Percentiles rank a stretch among this genome's conserved stretches.
Conservation (phyloP, 2,797 vertebrate species). For the Gobio occitaniae region DNA sequence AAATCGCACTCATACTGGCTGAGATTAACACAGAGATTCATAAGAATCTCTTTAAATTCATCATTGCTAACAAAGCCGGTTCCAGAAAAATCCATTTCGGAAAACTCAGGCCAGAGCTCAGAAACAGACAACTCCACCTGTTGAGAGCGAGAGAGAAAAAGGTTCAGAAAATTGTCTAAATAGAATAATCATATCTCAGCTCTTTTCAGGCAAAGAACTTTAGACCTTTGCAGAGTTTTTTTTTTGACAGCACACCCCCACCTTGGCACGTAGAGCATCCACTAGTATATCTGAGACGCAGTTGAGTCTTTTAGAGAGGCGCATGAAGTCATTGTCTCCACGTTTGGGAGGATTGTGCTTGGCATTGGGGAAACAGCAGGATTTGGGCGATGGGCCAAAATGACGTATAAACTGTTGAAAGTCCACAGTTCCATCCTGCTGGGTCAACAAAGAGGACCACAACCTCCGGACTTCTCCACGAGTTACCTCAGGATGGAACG, state of each 20-base stretch:
- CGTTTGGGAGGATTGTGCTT: slow-evolving; percentile 60
- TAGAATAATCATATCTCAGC: not conserved
- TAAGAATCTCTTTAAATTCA: slow-evolving; percentile 65
- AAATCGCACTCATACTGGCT: slow-evolving; percentile 63
- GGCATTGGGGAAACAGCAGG: slow-evolving; percentile 64
- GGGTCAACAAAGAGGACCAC: slow-evolving; percentile 74
- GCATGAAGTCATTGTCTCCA: slow-evolving; percentile 58
- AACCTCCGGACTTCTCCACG: slow-evolving; percentile 68
- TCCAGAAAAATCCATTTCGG: slow-evolving; percentile 61
- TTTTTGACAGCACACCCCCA: not conserved
- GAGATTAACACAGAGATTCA: slow-evolving; percentile 57
- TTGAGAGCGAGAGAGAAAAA: not conserved
- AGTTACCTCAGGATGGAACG: slow-evolving; percentile 73
- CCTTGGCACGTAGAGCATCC: slow-evolving; percentile 59
- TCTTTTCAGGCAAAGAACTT: not conserved
- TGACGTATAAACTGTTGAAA: slow-evolving; percentile 74
- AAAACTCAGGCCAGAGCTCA: slow-evolving; percentile 64
- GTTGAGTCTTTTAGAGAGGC: slow-evolving; percentile 67
- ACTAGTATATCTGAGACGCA: slow-evolving; percentile 68
- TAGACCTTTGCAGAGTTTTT: not conserved
- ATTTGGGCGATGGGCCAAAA: slow-evolving; percentile 72
- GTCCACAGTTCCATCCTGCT: slow-evolving; percentile 69
- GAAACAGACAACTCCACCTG: slow-evolving; percentile 64
- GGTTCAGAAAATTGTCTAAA: not conserved
- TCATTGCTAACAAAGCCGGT: slow-evolving; percentile 65